Percentiles rank a stretch among this genome's conserved stretches.
phyloP scores from a whole-genome alignment of 2,113 vertebrate genomes.

The Cathartes aura region DNA sequence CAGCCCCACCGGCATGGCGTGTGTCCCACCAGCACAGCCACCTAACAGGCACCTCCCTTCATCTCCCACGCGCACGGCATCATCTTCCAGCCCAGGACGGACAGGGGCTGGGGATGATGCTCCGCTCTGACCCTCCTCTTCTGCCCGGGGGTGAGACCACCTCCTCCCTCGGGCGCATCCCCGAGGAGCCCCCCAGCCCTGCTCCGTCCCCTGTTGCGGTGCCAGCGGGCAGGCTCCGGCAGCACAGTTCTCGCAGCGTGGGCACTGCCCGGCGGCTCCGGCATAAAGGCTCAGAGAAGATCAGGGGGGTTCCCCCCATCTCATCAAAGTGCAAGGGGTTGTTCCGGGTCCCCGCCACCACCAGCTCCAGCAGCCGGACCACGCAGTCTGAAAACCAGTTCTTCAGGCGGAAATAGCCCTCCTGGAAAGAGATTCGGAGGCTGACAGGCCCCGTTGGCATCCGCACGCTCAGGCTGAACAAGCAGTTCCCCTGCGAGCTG shows the following conservation, averaged over 20 bases:
- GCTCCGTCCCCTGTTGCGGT: rapidly evolving
- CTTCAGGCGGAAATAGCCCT: slow-evolving; percentile 69
- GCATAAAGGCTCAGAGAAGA: slow-evolving; percentile 70
- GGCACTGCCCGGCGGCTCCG: slow-evolving; percentile 48
- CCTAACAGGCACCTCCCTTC: not conserved
- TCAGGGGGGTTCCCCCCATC: slow-evolving; percentile 60
- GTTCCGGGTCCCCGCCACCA: slow-evolving; percentile 49
- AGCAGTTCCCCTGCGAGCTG: slow-evolving; percentile 71
- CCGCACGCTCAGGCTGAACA: slow-evolving; percentile 66
- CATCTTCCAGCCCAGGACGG: not conserved
- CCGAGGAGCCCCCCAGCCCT: not conserved
- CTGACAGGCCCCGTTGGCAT: slow-evolving; percentile 46
- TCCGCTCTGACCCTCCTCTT: not conserved
- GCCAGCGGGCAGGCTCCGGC: not conserved
- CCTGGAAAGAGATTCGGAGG: slow-evolving; percentile 70
- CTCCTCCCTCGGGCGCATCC: not conserved
- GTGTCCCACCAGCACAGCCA: not conserved
- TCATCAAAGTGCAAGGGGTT: slow-evolving; percentile 64
- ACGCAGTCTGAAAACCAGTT: slow-evolving; percentile 60
- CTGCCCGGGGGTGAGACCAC: not conserved
- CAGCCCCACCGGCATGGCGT: not conserved
- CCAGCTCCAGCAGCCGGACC: slow-evolving; percentile 63
- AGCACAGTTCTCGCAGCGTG: slow-evolving; percentile 57
- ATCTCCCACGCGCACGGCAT: rapidly evolving
- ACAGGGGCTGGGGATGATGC: not conserved